Evolutionary conservation across 2,797 vertebrate genomes (phyloP).

Genomic region (Taenioides sp.): DNA sequence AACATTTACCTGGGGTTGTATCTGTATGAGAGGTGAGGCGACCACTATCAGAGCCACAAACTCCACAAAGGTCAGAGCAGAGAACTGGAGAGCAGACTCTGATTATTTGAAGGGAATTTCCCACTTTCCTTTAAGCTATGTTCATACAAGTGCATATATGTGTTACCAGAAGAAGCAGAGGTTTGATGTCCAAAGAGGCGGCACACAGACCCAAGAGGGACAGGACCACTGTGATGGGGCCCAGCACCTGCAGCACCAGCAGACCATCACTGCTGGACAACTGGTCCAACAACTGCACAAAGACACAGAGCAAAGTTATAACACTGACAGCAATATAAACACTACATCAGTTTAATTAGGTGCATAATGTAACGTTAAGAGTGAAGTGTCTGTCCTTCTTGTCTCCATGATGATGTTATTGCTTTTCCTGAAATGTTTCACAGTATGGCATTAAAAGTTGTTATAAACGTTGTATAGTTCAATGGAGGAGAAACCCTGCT

Average conservation of each 20-base stretch:
- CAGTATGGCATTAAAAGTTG: no score
- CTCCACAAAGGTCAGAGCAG: conserved; percentile 56
- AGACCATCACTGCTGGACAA: conserved; percentile 49
- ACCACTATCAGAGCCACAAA: conserved; percentile 66
- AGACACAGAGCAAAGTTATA: background rate
- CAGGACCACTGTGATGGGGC: conserved; percentile 54
- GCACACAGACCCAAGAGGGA: conserved; percentile 57
- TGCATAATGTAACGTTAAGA: no score
- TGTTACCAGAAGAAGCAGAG: conserved; percentile 61
- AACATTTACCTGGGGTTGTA: conserved; percentile 57
- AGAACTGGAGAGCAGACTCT: conserved; percentile 48
- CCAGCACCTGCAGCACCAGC: conserved; percentile 61
- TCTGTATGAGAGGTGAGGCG: conserved; percentile 58
- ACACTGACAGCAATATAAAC: background rate
- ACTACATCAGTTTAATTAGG: no score
- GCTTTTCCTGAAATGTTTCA: no score
- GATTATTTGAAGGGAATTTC: conserved; percentile 1
- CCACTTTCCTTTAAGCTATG: background rate
- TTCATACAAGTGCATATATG: conserved; percentile 1
- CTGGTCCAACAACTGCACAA: conserved; percentile 52
- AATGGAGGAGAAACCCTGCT: no score
- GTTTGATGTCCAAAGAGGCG: conserved; percentile 46
- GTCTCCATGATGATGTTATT: no score
- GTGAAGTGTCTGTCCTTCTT: no score
- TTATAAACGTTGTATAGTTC: no score